A percentile compares a stretch with the other conserved stretches of the same genome.
Evolutionary conservation across 2,797 vertebrate species (phyloP).

Genomic region (Carapus acus): DNA sequence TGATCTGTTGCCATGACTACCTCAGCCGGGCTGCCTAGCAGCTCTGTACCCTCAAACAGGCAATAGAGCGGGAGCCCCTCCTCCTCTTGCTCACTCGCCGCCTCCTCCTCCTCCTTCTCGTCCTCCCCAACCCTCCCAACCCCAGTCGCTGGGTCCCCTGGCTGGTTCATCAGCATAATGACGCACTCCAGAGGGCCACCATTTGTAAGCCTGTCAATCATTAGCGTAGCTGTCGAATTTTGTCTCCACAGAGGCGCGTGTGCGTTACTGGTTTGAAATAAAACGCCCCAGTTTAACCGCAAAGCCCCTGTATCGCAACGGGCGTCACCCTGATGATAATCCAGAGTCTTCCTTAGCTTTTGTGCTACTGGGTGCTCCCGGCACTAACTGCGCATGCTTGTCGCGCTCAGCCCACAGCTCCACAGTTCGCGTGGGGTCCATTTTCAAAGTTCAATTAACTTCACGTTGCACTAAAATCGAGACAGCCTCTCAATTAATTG

Average conservation of each 20-base stretch:
- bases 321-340: constrained; percentile 38
- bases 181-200: constrained; percentile 68
- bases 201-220: constrained; percentile 62
- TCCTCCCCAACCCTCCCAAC: too few species aligned
- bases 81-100: constrained; percentile 58
- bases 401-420: constrained; percentile 43
- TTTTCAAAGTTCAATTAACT: constrained; percentile 63
- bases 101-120: constrained; percentile 54
- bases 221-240: constrained; percentile 51
- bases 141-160: constrained; percentile 68
- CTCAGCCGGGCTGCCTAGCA: constrained; percentile 55
- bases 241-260: constrained; percentile 30
- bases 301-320: too few species aligned
- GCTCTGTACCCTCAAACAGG: constrained; percentile 57
- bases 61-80: constrained; percentile 41
- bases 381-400: constrained; percentile 33
- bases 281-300: too few species aligned
- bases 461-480: constrained; percentile 59
- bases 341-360: constrained; percentile 34
- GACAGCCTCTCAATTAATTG: constrained; percentile 67
- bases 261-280: constrained; percentile 15
- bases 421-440: constrained; percentile 54
- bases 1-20: constrained; percentile 72
- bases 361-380: too few species aligned
- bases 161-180: constrained; percentile 70